These are phyloP conservation scores for Drosophila meridiana DNA, from an alignment of 2,888 invertebrate species.

Conservation along the genomic window DNA sequence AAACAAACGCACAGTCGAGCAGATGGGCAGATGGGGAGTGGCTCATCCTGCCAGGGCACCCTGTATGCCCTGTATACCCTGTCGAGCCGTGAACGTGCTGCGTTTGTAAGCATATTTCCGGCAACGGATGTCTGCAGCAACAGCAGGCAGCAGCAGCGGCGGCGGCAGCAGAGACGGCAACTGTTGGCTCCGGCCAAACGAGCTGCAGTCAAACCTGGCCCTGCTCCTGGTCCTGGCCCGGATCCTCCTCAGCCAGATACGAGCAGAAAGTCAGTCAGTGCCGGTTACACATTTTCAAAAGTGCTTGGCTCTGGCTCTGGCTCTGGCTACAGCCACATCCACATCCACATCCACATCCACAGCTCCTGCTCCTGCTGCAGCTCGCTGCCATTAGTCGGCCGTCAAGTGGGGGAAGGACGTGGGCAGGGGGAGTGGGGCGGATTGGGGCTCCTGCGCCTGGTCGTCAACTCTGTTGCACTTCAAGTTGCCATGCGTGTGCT, in stretches of 20 bases:
- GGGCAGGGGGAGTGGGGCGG: neutral
- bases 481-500: conserved; percentile 59
- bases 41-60: conserved; percentile 9
- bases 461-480: conserved; percentile 68
- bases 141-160: conserved; percentile 20
- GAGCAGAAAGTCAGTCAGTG: conserved; percentile 76
- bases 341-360: neutral
- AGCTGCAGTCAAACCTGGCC: conserved; percentile 32
- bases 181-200: conserved; percentile 74
- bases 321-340: too few relatives aligned
- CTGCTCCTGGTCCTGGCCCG: conserved; percentile 29
- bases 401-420: conserved; percentile 13
- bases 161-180: conserved; percentile 38
- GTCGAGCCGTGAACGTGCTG: conserved; percentile 55
- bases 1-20: conserved; percentile 52
- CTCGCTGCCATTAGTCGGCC: conserved; percentile 69
- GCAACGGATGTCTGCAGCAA: conserved; percentile 71
- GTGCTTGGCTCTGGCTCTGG: conserved; percentile 61
- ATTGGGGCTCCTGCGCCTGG: conserved; percentile 41
- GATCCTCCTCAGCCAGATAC: conserved; percentile 52
- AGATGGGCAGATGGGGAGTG: conserved; percentile 1
- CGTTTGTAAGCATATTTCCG: conserved; percentile 78
- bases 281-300: conserved; percentile 78
- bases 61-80: conserved; percentile 25
- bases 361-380: conserved; percentile 38